Base-by-base conservation (phyloP, 2,888 invertebrate species). In the Gymnoscelis rufifasciata region DNA sequence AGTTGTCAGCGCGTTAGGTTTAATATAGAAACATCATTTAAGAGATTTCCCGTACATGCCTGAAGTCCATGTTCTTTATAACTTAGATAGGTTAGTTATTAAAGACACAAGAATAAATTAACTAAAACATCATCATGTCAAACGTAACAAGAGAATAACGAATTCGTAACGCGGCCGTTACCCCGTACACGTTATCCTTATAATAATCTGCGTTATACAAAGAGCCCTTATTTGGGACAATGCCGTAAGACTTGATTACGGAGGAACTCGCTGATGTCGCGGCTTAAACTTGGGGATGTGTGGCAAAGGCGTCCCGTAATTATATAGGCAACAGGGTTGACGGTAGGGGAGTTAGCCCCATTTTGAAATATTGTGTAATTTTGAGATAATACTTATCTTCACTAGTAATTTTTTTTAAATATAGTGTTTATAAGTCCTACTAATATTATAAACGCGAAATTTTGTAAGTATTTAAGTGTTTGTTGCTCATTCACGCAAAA, bases 121-220 rank as follows among this genome's bases (percentile, higher is more conserved):
- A 33, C 33, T 31, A 13, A 35, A 35, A 42, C 39, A 24, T 40
- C 33, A 43, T 26, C 12, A 43, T 24, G 14, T 27, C 40, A 52
- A 54, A 53, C 50, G 53, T 46, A 37, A 40, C 47, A 33, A 41
- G 51, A 43, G 38, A 54, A 50, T 56, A 46, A 47, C 41, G 48
- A 48, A 48, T 52, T 30, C 27, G 47, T 40, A 23, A 27, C 7
- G 40, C 38, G 11, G 46, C 51, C 51, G 50, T 43, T 54, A 52
- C 51, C 56, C 48, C 43, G 33, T 38, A 37, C 44, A 40, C 41
- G 43, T 40, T 47, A 46, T 45, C 48, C 54, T 40, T 47, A 49
- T 47, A 54, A 54, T 54, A 57, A 55, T 53, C 53, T 53, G 47
- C 55, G 52, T 57, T 52, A 54, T 39, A 49, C 48, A 53, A 57